Evolutionary conservation across 2,888 invertebrate genomes (phyloP).

Genomic region (Polymixis lichenea): DNA sequence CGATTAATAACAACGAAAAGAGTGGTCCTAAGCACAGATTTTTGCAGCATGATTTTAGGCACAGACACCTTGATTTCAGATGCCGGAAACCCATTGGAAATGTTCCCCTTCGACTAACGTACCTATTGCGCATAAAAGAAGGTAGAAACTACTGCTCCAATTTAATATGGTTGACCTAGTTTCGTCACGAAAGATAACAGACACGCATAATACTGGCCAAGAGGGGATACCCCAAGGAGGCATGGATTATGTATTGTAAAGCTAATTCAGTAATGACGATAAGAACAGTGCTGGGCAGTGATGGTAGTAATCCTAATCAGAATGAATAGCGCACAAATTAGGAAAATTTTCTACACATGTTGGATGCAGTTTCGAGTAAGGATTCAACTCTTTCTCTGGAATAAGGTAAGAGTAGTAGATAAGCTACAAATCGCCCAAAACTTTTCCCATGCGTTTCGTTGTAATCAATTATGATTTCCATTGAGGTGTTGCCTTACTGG

Average conservation of each 20-base stretch:
- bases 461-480: not conserved
- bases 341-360: not conserved
- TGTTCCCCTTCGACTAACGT: not conserved
- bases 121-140: not conserved
- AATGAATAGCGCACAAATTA: not conserved
- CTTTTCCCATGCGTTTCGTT: not conserved
- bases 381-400: not conserved
- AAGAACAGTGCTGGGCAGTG: not conserved
- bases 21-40: not conserved
- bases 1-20: slow-evolving; percentile 7
- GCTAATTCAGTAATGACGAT: not conserved
- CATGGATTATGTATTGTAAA: not conserved
- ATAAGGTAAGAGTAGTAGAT: not conserved
- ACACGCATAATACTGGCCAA: not conserved
- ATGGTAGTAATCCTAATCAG: not conserved
- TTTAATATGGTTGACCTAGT: slow-evolving; percentile 11
- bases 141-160: not conserved
- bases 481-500: not conserved
- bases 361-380: not conserved
- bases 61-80: slow-evolving; percentile 5
- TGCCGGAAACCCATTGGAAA: not conserved
- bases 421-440: not conserved
- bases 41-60: not conserved
- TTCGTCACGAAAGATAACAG: slow-evolving; percentile 8
- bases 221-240: slow-evolving; percentile 1